Percentiles rank a stretch among this genome's conserved stretches.
Evolutionary conservation across 2,888 invertebrate genomes (phyloP).

Genomic region (Ophion ventricosus): DNA sequence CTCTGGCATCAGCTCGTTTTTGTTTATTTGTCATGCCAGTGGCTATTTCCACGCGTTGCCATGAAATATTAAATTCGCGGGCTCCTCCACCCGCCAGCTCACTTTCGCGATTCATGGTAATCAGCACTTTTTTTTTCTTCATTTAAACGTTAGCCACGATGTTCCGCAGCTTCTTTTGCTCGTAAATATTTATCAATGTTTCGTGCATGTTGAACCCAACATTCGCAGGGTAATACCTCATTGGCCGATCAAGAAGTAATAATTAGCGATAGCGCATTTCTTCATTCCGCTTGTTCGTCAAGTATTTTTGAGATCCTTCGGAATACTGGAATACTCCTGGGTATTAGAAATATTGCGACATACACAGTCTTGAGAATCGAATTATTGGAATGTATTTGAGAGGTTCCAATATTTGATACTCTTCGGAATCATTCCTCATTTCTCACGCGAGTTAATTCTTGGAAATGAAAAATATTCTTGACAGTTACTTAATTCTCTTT

Average conservation of each 20-base stretch:
- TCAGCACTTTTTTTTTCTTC: slow-evolving; percentile 26
- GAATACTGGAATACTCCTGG: no score
- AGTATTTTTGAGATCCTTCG: no score
- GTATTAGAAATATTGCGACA: no score
- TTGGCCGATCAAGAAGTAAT: background rate
- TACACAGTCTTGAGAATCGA: no score
- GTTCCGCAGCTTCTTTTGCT: background rate
- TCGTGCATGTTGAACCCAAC: background rate
- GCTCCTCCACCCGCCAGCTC: background rate
- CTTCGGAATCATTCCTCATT: no score
- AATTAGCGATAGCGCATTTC: background rate
- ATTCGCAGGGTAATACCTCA: background rate
- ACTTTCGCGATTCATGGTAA: slow-evolving; percentile 38
- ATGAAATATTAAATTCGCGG: slow-evolving; percentile 25
- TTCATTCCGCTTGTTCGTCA: background rate
- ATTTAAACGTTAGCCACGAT: slow-evolving; percentile 26
- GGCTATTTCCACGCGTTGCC: slow-evolving; percentile 33
- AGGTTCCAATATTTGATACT: no score
- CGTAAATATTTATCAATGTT: background rate
- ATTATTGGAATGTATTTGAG: no score
- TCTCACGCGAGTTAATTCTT: no score
- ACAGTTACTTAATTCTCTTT: no score
- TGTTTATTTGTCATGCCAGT: slow-evolving; percentile 1
- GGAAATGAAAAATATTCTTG: no score
- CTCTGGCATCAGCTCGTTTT: slow-evolving; percentile 27